Conservation (phyloP, 2,113 vertebrate genomes). For the Catharus bicknelli region DNA sequence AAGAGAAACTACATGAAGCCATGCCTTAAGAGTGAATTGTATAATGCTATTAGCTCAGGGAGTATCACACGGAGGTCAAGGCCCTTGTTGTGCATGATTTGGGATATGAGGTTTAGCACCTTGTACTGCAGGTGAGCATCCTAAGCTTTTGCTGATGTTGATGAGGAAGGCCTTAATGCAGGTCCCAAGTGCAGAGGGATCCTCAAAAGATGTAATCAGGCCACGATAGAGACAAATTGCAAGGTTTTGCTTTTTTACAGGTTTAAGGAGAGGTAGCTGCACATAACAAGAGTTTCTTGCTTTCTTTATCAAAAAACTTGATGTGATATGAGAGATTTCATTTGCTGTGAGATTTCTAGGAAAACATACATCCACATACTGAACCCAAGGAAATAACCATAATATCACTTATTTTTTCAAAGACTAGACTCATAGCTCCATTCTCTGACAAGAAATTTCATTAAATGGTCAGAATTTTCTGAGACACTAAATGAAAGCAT, state of each 20-base stretch:
- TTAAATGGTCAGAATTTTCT: neutral
- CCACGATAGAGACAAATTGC: neutral
- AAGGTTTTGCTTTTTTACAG: neutral
- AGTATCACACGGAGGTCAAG: neutral
- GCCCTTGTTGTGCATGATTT: neutral
- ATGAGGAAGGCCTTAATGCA: neutral
- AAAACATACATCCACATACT: neutral
- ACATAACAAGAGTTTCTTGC: neutral
- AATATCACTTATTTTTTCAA: neutral
- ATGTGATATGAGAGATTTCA: neutral
- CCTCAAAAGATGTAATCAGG: neutral
- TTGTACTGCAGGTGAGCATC: neutral
- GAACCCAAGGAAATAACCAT: neutral
- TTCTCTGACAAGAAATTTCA: neutral
- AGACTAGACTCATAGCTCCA: neutral
- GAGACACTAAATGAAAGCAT: neutral
- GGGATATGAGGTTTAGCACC: neutral
- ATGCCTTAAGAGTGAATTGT: neutral
- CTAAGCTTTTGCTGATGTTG: neutral
- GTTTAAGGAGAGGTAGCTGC: neutral
- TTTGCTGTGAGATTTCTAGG: neutral
- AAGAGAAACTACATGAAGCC: neutral
- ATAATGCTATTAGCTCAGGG: rapidly evolving
- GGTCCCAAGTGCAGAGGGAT: neutral
- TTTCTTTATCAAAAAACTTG: neutral